Conservation (phyloP, 2,113 vertebrate genomes). For the Neogobius melanostomus region DNA sequence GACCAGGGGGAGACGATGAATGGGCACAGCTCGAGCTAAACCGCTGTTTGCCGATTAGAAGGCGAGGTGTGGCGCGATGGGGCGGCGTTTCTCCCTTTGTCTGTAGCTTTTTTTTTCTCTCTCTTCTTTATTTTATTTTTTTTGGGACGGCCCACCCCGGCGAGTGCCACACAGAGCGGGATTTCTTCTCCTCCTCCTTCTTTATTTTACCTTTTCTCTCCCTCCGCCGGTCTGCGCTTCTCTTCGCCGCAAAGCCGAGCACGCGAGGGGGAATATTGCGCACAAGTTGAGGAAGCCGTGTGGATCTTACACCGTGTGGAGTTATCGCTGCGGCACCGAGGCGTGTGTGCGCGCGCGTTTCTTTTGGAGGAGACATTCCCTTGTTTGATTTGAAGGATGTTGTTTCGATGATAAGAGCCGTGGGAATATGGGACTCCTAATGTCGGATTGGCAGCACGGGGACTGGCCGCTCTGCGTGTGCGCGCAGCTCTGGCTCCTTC, state of each 20-base stretch:
- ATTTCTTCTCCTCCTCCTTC: not conserved
- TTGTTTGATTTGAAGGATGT: conserved; percentile 48
- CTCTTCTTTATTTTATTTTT: no score
- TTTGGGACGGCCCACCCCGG: conserved; percentile 45
- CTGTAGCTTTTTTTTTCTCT: conserved; percentile 33
- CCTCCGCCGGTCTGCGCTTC: conserved; percentile 2
- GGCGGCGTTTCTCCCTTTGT: conserved; percentile 78
- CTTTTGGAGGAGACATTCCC: conserved; percentile 17
- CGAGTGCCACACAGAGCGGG: conserved; percentile 20
- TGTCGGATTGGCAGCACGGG: conserved; percentile 62
- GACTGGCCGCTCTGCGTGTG: conserved; percentile 58
- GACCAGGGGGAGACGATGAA: conserved; percentile 66
- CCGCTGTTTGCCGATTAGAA: conserved; percentile 68
- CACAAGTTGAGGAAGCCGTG: conserved; percentile 48
- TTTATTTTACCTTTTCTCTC: not conserved
- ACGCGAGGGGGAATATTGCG: conserved; percentile 37
- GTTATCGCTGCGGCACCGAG: conserved; percentile 6
- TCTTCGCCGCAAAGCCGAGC: conserved; percentile 22
- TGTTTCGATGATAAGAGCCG: conserved; percentile 60
- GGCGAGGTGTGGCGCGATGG: conserved; percentile 78
- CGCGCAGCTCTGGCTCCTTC: conserved; percentile 64
- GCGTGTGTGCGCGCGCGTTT: not conserved
- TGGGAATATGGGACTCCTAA: conserved; percentile 81
- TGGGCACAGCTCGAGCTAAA: conserved; percentile 62
- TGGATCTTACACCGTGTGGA: conserved; percentile 15